These are phyloP conservation scores for Agapornis canus DNA, from an alignment of 2,797 vertebrate species.

Conservation along the genomic window DNA sequence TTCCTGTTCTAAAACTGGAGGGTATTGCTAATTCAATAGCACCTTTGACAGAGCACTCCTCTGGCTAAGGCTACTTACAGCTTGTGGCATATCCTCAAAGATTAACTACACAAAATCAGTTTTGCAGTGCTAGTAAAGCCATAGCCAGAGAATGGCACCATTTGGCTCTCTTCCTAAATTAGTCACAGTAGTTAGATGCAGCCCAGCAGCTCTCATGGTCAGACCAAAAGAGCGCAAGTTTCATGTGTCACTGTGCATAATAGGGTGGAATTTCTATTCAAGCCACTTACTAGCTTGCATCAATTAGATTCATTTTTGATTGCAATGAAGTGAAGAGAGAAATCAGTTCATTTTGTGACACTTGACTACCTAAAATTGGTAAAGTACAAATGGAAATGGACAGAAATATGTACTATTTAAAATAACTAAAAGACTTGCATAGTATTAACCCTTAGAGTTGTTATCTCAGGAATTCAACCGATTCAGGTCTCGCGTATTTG, in stretches of 20 bases:
- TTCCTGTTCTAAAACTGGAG: background rate
- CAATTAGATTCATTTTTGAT: conserved; percentile 3
- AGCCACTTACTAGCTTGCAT: background rate
- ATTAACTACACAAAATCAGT: background rate
- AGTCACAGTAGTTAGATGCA: background rate
- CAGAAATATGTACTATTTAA: background rate
- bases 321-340: background rate
- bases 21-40: background rate
- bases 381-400: background rate
- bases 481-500: background rate
- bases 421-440: background rate
- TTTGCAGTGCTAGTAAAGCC: background rate
- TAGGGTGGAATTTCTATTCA: conserved; percentile 43
- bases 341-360: background rate
- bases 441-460: background rate
- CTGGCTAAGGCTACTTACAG: background rate
- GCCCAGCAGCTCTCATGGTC: background rate
- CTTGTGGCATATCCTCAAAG: background rate
- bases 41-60: background rate
- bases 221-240: background rate
- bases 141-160: background rate
- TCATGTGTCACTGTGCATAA: conserved; percentile 10
- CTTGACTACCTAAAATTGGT: background rate
- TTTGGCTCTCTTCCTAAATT: conserved; percentile 21
- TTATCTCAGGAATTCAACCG: background rate